These are phyloP conservation scores for Hydra vulgaris DNA, from an alignment of 30 jellyfish, hydroid and myxozoan genomes.

Conservation along the genomic window DNA sequence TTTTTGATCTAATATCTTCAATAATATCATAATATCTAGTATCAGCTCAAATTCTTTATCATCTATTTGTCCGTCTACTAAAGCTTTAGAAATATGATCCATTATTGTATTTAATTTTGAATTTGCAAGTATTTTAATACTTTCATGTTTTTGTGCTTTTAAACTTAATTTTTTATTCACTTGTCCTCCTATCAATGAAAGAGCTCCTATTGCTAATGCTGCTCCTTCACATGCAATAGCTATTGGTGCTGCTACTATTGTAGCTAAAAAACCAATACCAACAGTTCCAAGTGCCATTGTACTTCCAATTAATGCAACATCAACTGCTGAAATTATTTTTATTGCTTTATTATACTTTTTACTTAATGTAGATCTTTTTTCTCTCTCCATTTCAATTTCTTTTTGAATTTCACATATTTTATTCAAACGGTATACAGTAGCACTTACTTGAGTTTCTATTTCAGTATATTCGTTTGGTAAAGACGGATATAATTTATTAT, in stretches of 20 bases:
- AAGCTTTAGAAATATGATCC: slow-evolving; percentile 1
- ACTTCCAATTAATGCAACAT: neutral
- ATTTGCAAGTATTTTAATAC: slow-evolving; percentile 1
- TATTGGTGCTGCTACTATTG: neutral
- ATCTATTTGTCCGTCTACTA: neutral
- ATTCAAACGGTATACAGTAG: neutral
- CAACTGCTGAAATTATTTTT: neutral
- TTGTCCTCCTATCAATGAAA: neutral
- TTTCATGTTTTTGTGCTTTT: slow-evolving; percentile 5
- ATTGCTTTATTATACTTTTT: neutral
- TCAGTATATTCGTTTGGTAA: neutral
- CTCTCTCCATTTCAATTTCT: neutral
- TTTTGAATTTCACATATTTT: neutral
- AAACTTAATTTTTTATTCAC: neutral
- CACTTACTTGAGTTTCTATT: neutral
- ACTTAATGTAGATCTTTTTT: neutral
- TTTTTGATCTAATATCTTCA: neutral
- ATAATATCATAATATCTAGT: neutral
- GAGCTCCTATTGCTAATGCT: neutral
- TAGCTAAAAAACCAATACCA: neutral
- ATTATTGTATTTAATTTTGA: slow-evolving; percentile 4
- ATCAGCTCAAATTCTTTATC: neutral
- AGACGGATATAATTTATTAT: neutral
- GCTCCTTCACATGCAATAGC: neutral
- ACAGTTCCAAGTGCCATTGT: neutral